These are phyloP conservation scores for Eubasilissa splendida DNA, from an alignment of 2,888 invertebrate species.

Conservation along the genomic window DNA sequence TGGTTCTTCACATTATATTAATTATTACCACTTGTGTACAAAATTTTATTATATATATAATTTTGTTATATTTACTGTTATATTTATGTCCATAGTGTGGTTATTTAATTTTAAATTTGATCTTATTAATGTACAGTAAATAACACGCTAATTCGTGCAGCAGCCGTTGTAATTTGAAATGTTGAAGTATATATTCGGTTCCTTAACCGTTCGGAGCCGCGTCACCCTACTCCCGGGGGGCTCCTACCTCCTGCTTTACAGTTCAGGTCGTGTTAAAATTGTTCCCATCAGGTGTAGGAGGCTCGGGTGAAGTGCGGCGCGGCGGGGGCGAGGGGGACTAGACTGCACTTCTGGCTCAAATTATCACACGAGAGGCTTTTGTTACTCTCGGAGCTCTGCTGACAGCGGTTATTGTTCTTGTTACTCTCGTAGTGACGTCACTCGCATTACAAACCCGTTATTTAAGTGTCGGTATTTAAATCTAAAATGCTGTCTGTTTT, in stretches of 20 bases:
- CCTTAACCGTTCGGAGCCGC: neutral
- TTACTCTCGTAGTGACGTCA: neutral
- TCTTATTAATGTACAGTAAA: too few species aligned
- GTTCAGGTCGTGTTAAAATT: slow-evolving; percentile 38
- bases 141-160: too few species aligned
- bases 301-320: slow-evolving; percentile 4
- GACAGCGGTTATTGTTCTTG: neutral
- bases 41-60: too few species aligned
- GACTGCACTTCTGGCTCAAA: slow-evolving; percentile 18
- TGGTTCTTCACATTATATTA: too few species aligned
- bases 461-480: neutral
- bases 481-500: neutral
- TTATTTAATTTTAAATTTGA: too few species aligned
- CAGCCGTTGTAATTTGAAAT: too few species aligned
- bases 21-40: too few species aligned
- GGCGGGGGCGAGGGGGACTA: slow-evolving; percentile 3
- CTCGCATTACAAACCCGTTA: neutral
- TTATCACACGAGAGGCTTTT: neutral
- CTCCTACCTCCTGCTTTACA: neutral
- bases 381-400: neutral
- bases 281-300: slow-evolving; percentile 32
- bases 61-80: too few species aligned
- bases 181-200: neutral
- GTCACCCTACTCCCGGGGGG: slow-evolving; percentile 8
- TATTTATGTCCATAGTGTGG: too few species aligned